phyloP scores from a whole-genome alignment of 2,888 invertebrate genomes.

The Antheraea assamensis region DNA sequence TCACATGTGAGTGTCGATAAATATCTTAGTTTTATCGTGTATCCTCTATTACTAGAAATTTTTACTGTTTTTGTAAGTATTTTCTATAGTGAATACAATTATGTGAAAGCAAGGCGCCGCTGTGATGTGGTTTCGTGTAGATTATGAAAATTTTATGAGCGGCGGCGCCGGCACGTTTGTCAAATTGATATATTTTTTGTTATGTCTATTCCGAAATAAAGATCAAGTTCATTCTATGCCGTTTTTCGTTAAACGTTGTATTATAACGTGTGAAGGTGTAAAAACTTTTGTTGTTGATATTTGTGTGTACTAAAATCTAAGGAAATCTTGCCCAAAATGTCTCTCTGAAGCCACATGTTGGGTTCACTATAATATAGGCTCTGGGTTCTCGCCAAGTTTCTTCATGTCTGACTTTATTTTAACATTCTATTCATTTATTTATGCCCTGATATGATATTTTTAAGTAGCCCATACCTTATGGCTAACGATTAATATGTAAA shows the following conservation, averaged over 20 bases:
- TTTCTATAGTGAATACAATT: conserved; percentile 70
- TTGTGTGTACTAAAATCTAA: conserved; percentile 49
- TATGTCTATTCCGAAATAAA: conserved; percentile 52
- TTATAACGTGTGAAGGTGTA: conserved; percentile 45
- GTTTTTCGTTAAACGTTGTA: conserved; percentile 41
- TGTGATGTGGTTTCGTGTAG: conserved; percentile 73
- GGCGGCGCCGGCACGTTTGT: conserved; percentile 79
- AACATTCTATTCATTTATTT: conserved; percentile 32
- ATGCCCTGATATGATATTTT: conserved; percentile 25
- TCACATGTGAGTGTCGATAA: conserved; percentile 93
- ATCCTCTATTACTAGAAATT: conserved; percentile 68
- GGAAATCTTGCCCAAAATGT: conserved; percentile 70
- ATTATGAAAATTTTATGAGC: conserved; percentile 60
- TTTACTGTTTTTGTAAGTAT: conserved; percentile 79
- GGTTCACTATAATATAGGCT: conserved; percentile 54
- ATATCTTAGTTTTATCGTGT: conserved; percentile 80
- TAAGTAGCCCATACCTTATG: conserved; percentile 6
- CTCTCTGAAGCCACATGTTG: conserved; percentile 76
- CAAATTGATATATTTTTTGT: conserved; percentile 70
- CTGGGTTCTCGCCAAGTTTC: conserved; percentile 44
- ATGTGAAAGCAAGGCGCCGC: conserved; percentile 60
- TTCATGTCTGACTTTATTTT: conserved; percentile 45
- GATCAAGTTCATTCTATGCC: conserved; percentile 51
- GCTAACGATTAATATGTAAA: neutral
- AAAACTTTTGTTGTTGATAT: conserved; percentile 51